Percentiles rank a stretch among this genome's conserved stretches.
phyloP scores from a whole-genome alignment of 2,888 invertebrate genomes.

The Digitonthophagus gazella region DNA sequence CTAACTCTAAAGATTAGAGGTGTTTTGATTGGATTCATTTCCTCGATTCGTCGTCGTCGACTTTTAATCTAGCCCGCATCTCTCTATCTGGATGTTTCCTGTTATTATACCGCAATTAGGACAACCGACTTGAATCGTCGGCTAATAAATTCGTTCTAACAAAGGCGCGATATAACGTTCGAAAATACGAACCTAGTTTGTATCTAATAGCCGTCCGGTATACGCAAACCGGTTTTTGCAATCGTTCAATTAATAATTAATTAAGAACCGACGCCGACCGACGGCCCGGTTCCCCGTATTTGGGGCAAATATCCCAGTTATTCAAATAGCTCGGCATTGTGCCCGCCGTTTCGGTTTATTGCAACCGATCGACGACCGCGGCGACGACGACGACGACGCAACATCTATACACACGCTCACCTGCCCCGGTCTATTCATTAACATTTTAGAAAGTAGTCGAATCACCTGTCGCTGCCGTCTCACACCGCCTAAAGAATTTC shows the following conservation, averaged over 20 bases:
- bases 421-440: slow-evolving; percentile 5
- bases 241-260: background rate
- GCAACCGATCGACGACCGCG: too few relatives aligned
- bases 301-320: slow-evolving; percentile 14
- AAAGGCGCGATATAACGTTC: background rate
- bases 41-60: background rate
- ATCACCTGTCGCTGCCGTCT: slow-evolving; percentile 12
- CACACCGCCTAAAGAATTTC: slow-evolving; percentile 7
- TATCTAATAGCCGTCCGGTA: background rate
- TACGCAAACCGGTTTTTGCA: background rate
- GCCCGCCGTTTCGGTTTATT: background rate
- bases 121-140: too few relatives aligned
- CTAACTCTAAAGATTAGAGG: too few relatives aligned
- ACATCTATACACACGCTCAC: background rate
- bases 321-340: slow-evolving; percentile 13
- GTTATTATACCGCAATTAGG: background rate
- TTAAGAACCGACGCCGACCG: background rate
- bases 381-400: background rate
- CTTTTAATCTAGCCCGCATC: background rate
- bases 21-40: background rate
- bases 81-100: background rate
- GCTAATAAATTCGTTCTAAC: background rate
- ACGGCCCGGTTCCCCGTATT: background rate
- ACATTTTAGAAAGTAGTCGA: slow-evolving; percentile 15
- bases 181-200: background rate